phyloP scores from a whole-genome alignment of 2,797 vertebrate genomes.

The Euthynnus affinis region DNA sequence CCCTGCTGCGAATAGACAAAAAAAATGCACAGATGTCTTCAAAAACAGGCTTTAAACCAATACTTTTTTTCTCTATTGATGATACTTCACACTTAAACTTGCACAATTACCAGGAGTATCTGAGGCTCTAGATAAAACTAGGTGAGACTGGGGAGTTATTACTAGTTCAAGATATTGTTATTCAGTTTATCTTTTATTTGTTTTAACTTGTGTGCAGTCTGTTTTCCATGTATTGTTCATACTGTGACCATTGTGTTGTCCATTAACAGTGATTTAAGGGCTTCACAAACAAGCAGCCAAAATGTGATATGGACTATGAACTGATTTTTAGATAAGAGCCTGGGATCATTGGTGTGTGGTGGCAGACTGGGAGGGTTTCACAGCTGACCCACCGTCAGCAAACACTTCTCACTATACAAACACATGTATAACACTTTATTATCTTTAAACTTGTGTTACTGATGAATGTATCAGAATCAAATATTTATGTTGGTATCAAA shows the following conservation, averaged over 20 bases:
- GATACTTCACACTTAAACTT: slow-evolving; percentile 34
- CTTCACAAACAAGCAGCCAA: no score
- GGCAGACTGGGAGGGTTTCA: background rate
- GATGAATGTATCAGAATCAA: no score
- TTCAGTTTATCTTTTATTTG: background rate
- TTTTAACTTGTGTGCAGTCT: background rate
- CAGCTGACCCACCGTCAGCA: background rate
- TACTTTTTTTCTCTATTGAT: slow-evolving; percentile 9
- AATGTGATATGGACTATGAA: no score
- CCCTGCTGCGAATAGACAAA: slow-evolving; percentile 24
- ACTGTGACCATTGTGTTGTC: background rate
- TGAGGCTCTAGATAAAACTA: background rate
- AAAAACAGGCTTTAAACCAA: slow-evolving; percentile 29
- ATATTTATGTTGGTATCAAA: slow-evolving; percentile 7
- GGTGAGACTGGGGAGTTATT: background rate
- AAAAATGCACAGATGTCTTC: slow-evolving; percentile 27
- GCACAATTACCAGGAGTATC: background rate
- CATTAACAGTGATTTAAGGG: no score
- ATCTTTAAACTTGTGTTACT: background rate
- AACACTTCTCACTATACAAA: background rate
- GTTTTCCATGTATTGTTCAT: background rate
- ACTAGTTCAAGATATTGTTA: background rate
- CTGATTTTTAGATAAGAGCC: no score
- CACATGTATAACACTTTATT: background rate
- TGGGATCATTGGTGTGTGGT: background rate